Percentiles rank a stretch among this genome's conserved stretches.
These are phyloP conservation scores for Coccyzus lansbergi DNA, from an alignment of 2,797 vertebrate genomes.

Conservation along the genomic window DNA sequence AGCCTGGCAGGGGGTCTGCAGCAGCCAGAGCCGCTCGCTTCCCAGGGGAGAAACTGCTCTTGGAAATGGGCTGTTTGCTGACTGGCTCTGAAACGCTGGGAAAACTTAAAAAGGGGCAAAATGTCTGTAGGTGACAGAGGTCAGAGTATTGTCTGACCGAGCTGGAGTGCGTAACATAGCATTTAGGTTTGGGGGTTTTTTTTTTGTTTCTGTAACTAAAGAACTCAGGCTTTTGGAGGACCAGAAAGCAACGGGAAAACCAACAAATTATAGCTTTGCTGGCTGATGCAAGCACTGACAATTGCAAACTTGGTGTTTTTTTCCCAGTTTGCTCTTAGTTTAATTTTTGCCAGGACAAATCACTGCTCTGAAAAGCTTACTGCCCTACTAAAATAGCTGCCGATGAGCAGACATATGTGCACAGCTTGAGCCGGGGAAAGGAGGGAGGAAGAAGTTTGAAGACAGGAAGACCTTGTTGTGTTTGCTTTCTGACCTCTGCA, in stretches of 20 bases:
- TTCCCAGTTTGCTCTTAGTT: neutral
- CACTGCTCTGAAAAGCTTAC: neutral
- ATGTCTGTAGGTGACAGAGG: neutral
- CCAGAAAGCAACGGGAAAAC: neutral
- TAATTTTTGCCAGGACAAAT: slow-evolving; percentile 28
- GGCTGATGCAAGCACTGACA: slow-evolving; percentile 10
- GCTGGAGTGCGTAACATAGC: neutral
- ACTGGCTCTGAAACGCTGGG: neutral
- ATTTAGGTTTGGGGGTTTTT: neutral
- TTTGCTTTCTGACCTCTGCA: slow-evolving; percentile 50
- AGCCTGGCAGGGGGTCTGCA: neutral
- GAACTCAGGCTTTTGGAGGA: neutral
- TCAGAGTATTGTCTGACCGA: neutral
- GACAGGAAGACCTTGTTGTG: neutral
- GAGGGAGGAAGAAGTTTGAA: slow-evolving; percentile 19
- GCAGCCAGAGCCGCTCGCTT: neutral
- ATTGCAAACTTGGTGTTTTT: neutral
- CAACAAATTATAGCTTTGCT: slow-evolving; percentile 19
- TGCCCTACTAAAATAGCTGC: slow-evolving; percentile 46
- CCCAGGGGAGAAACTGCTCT: neutral
- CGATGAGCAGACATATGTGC: neutral
- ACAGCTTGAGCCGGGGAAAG: neutral
- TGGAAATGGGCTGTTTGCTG: neutral
- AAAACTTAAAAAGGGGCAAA: neutral
- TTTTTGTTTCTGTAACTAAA: neutral